These are phyloP conservation scores for Andinoacara biseriatus DNA, from an alignment of 2,113 vertebrate species.

Conservation along the genomic window DNA sequence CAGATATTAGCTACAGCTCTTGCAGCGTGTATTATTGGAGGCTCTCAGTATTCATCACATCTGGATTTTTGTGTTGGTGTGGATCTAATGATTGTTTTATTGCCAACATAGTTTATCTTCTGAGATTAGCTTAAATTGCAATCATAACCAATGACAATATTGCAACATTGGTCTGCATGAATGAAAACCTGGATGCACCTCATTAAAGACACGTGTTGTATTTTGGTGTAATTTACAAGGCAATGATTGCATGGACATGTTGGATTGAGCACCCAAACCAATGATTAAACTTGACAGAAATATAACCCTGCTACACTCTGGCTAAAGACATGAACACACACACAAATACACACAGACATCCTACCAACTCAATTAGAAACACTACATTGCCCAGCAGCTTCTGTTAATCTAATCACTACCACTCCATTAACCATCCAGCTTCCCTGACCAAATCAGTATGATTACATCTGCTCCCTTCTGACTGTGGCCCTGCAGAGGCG, in stretches of 20 bases:
- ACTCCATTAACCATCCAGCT: conserved; percentile 62
- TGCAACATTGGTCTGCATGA: conserved; percentile 22
- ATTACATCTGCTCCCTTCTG: conserved; percentile 46
- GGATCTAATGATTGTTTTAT: conserved; percentile 29
- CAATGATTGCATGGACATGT: background rate
- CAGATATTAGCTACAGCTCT: background rate
- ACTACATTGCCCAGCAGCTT: conserved; percentile 55
- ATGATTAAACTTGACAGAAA: conserved; percentile 11
- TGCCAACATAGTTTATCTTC: conserved; percentile 32
- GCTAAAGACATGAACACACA: conserved; percentile 1
- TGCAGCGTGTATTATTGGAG: background rate
- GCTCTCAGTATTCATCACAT: background rate
- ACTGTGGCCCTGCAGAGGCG: conserved; percentile 40
- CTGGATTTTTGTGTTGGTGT: conserved; percentile 8
- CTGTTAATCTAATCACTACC: conserved; percentile 63
- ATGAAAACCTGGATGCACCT: conserved; percentile 6
- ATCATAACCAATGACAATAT: conserved; percentile 8
- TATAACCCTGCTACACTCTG: background rate
- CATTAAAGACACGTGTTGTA: background rate
- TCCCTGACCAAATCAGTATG: conserved; percentile 40
- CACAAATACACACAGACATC: conserved; percentile 6
- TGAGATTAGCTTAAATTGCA: conserved; percentile 42
- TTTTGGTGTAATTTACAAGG: conserved; percentile 43
- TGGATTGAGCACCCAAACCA: background rate
- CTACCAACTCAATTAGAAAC: conserved; percentile 67